Conservation (phyloP, 2,888 invertebrate genomes). For the Drosophila paracracens region DNA sequence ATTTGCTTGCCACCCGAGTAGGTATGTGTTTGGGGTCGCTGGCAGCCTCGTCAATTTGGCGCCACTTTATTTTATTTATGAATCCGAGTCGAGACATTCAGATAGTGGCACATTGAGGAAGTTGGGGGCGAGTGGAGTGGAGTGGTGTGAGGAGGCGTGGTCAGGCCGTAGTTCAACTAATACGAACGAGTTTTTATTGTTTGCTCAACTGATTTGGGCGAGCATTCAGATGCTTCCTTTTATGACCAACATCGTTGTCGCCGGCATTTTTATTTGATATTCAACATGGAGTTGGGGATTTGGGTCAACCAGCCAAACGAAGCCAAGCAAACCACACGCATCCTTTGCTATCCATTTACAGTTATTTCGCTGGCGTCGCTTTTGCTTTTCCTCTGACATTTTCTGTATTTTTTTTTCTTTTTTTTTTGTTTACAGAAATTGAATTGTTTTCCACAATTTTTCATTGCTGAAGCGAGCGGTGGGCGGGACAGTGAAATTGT, state of each 20-base stretch:
- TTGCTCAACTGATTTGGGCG: constrained; percentile 74
- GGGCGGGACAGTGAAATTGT: constrained; percentile 53
- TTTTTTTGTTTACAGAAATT: constrained; percentile 61
- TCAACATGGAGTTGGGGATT: constrained; percentile 66
- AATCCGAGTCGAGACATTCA: constrained; percentile 64
- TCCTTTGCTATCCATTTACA: constrained; percentile 63
- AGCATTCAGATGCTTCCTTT: constrained; percentile 42
- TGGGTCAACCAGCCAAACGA: constrained; percentile 62
- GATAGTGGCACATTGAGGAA: constrained; percentile 16
- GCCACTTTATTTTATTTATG: constrained; percentile 78
- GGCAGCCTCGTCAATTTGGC: constrained; percentile 73
- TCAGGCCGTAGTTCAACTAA: constrained; percentile 20
- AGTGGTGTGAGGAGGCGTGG: constrained; percentile 9
- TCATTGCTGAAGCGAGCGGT: constrained; percentile 22
- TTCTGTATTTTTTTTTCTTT: neutral
- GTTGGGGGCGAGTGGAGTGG: neutral
- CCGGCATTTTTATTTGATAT: constrained; percentile 67
- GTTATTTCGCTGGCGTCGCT: constrained; percentile 52
- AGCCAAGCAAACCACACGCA: constrained; percentile 58
- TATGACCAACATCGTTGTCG: constrained; percentile 21
- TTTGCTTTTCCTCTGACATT: neutral
- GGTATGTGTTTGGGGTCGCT: constrained; percentile 3
- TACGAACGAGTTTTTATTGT: constrained; percentile 59
- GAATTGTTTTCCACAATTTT: constrained; percentile 75
- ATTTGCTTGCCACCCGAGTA: neutral